Evolutionary conservation across 2,797 vertebrate genomes (phyloP), one percentile per base, ranked within the genome.

Genomic region (Myotis vivesi): DNA sequence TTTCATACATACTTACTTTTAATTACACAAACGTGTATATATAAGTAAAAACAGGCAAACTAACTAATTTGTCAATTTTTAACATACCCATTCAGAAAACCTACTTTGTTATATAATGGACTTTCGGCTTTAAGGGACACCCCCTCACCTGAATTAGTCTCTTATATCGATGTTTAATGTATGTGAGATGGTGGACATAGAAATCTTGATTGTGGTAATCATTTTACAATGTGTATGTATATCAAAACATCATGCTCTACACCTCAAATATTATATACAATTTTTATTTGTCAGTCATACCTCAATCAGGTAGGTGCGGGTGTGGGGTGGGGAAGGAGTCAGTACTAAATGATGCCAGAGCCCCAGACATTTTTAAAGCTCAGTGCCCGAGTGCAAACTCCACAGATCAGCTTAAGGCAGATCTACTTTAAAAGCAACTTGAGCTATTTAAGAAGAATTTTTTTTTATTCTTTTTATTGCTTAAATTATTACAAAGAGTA

Each of bases 401-500:
- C 87, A 82, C 6, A 79, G 41, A 49, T 87, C 2, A 62, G 25
- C 2, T 46, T 55, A 85, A 49, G 25, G 15, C 8, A 49, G 10
- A 33, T 80, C 71, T 76, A 23, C 41, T 79, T 93, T 87, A 33
- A 88, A 79, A 87, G n/a, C 64, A 88, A 49, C 23, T 55, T 95
- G 55, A 85, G 13, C 38, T 87, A 49, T 80, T 87, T 92, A 82
- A 86, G 44, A 66, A 66, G 46, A 92, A 91, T 80, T 79, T 80
- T 59, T n/a, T n/a, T n/a, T n/a, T n/a, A n/a, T n/a, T n/a, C n/a
- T n/a, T n/a, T n/a, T n/a, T n/a, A n/a, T n/a, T n/a, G n/a, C n/a
- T n/a, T n/a, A n/a, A n/a, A n/a, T n/a, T n/a, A n/a, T n/a, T n/a
- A n/a, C n/a, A n/a, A n/a, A n/a, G n/a, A n/a, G n/a, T n/a, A n/a